These are phyloP conservation scores for Chamaetylas fuelleborni DNA, from an alignment of 2,113 vertebrate genomes.

Conservation along the genomic window DNA sequence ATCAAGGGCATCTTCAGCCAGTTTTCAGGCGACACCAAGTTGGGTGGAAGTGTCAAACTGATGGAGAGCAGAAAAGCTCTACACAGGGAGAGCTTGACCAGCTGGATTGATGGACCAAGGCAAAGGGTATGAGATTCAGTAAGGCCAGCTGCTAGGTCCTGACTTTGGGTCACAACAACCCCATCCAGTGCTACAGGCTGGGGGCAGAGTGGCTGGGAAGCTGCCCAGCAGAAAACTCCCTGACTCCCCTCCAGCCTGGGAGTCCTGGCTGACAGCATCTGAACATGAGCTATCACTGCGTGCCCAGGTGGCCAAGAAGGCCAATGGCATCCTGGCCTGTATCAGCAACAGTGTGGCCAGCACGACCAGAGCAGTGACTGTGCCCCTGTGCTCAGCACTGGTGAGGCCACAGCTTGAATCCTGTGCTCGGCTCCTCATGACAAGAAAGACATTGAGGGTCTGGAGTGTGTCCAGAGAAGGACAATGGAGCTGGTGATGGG, in stretches of 20 bases:
- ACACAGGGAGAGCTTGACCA: not conserved
- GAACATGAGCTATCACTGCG: not conserved
- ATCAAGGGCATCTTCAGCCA: accelerated
- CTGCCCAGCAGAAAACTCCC: not conserved
- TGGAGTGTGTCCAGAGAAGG: not conserved
- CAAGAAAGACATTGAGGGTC: not conserved
- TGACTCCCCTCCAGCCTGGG: too few relatives aligned
- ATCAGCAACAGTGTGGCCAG: not conserved
- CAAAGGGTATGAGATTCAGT: not conserved
- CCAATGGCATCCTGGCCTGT: not conserved
- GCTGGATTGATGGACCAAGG: not conserved
- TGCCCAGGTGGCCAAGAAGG: not conserved
- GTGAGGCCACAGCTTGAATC: not conserved
- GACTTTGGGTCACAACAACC: not conserved
- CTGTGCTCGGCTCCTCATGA: not conserved
- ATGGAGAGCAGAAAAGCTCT: not conserved
- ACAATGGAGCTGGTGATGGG: not conserved
- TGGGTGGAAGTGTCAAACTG: accelerated
- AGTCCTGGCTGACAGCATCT: not conserved
- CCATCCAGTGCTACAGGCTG: not conserved
- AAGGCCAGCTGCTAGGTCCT: not conserved
- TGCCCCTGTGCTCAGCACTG: accelerated
- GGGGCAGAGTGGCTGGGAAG: not conserved
- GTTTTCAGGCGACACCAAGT: not conserved
- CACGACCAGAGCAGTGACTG: not conserved